Conservation (phyloP, 2,888 invertebrate species). For the Lasioglossum leucozonium region DNA sequence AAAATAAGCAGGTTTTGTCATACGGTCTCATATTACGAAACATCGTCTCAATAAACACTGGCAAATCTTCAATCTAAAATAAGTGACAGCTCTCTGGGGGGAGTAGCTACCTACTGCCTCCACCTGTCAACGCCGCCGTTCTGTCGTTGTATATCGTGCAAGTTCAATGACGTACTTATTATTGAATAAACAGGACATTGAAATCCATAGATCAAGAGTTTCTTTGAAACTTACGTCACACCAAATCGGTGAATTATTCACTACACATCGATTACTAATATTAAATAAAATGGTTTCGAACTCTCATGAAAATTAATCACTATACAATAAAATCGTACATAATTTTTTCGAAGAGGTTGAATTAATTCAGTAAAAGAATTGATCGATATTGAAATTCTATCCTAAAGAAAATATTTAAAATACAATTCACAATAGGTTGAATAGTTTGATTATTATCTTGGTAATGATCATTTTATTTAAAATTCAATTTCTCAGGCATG, state of each 20-base stretch:
- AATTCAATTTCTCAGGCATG: too few relatives aligned
- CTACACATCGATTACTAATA: background rate
- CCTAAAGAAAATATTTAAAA: too few relatives aligned
- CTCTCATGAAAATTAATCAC: too few relatives aligned
- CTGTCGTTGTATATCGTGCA: background rate
- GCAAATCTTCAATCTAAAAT: slow-evolving; percentile 6
- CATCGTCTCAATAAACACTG: slow-evolving; percentile 17
- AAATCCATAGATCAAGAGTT: background rate
- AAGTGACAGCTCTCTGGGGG: background rate
- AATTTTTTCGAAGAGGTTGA: too few relatives aligned
- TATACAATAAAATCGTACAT: too few relatives aligned
- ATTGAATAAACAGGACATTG: background rate
- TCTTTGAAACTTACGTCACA: background rate
- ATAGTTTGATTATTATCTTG: too few relatives aligned
- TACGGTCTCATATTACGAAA: slow-evolving; percentile 13
- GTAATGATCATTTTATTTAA: too few relatives aligned
- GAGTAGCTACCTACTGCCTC: background rate
- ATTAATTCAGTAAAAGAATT: too few relatives aligned
- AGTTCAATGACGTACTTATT: background rate
- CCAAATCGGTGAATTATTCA: background rate
- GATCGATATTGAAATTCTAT: too few relatives aligned
- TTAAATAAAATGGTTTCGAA: too few relatives aligned
- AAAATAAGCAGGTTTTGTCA: background rate
- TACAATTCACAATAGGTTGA: too few relatives aligned
- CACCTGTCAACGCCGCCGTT: background rate